Evolutionary conservation across 1,140 invertebrate species (phyloP).

Genomic region (Leguminivora glycinivorella): DNA sequence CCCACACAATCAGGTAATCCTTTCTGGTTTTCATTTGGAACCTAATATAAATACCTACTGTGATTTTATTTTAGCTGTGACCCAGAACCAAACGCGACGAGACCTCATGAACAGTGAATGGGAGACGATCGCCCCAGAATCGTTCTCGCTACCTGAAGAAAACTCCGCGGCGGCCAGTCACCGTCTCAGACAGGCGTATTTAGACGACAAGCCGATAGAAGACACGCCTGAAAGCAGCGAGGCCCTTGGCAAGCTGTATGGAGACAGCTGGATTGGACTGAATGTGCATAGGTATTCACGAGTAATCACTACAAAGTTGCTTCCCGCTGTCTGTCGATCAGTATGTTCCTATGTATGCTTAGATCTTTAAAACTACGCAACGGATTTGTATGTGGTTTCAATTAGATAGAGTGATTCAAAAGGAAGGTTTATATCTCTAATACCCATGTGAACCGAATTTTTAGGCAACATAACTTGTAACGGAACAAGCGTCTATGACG

Average conservation of each 20-base stretch:
- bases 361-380: too few species aligned
- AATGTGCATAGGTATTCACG: constrained; percentile 52
- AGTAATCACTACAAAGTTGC: neutral
- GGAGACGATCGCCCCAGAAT: constrained; percentile 57
- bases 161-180: constrained; percentile 31
- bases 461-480: too few species aligned
- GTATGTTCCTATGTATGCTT: too few species aligned
- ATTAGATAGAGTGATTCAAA: too few species aligned
- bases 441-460: too few species aligned
- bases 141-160: constrained; percentile 51
- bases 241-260: constrained; percentile 53
- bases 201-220: constrained; percentile 43
- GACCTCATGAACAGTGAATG: constrained; percentile 60
- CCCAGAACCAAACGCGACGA: constrained; percentile 51
- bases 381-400: too few species aligned
- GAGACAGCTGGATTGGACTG: constrained; percentile 54
- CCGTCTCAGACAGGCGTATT: constrained; percentile 44
- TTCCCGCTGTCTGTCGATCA: too few species aligned
- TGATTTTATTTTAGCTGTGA: constrained; percentile 40
- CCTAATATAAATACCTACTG: neutral
- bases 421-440: too few species aligned
- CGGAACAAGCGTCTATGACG: too few species aligned
- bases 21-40: too few species aligned
- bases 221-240: constrained; percentile 45
- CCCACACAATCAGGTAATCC: too few species aligned